Percentiles rank a stretch among this genome's conserved stretches.
phyloP scores from a whole-genome alignment of 2,113 vertebrate species.

The Phoenicopterus ruber region DNA sequence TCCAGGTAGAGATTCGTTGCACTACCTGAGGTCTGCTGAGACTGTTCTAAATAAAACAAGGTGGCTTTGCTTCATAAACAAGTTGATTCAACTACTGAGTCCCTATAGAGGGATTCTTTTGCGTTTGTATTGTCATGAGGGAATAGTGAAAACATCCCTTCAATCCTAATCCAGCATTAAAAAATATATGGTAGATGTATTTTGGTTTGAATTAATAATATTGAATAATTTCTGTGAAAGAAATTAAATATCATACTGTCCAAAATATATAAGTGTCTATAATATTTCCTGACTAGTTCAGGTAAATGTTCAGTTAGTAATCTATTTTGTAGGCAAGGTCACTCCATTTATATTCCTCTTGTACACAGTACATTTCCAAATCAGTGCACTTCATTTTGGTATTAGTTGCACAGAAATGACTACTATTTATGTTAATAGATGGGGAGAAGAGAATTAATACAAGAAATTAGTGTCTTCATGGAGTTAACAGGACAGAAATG shows the following conservation, averaged over 20 bases:
- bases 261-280: background rate
- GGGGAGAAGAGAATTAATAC: background rate
- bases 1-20: conserved; percentile 17
- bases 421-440: background rate
- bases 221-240: background rate
- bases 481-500: background rate
- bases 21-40: conserved; percentile 32
- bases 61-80: conserved; percentile 60
- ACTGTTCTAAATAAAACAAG: conserved; percentile 57
- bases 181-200: background rate
- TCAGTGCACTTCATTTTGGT: background rate
- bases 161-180: conserved; percentile 32
- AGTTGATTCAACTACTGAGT: conserved; percentile 34
- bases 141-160: conserved; percentile 36
- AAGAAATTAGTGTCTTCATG: background rate
- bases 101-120: background rate
- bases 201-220: conserved; percentile 1
- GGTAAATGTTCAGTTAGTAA: background rate
- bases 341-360: background rate
- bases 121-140: background rate
- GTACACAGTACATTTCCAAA: background rate
- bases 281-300: background rate
- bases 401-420: background rate
- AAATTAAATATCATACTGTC: background rate
- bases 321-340: background rate